Evolutionary conservation across 2,888 invertebrate species (phyloP).

Genomic region (Labia minor): DNA sequence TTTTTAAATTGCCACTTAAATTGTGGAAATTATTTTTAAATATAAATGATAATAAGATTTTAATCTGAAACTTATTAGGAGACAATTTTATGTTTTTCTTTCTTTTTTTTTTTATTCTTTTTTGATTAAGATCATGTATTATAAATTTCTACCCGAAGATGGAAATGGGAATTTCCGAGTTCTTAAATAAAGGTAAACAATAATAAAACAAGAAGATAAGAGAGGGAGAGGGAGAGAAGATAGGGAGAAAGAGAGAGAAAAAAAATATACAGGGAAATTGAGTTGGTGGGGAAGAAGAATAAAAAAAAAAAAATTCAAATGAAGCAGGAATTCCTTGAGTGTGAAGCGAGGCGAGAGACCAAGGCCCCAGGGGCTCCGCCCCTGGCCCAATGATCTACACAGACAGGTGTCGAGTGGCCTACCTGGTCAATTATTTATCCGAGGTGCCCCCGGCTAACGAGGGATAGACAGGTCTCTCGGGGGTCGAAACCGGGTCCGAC

Average conservation of each 20-base stretch:
- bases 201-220: not conserved
- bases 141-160: not conserved
- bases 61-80: constrained; percentile 1
- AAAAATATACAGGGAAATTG: too few relatives aligned
- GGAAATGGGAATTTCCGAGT: not conserved
- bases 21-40: not conserved
- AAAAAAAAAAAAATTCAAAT: not conserved
- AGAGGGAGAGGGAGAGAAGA: not conserved
- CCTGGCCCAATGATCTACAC: not conserved
- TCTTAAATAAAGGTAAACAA: not conserved
- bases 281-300: too few relatives aligned
- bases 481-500: not conserved
- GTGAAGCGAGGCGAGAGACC: not conserved
- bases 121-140: not conserved
- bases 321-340: not conserved
- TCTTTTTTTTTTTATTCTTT: not conserved
- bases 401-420: constrained; percentile 13
- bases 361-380: not conserved
- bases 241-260: too few relatives aligned
- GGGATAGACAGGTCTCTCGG: not conserved
- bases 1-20: not conserved
- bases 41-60: not conserved
- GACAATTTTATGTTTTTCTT: not conserved
- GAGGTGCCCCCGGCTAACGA: not conserved
- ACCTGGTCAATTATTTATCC: not conserved